Base-by-base conservation (phyloP, 23 tunicate species). In the Corella eumyota region DNA sequence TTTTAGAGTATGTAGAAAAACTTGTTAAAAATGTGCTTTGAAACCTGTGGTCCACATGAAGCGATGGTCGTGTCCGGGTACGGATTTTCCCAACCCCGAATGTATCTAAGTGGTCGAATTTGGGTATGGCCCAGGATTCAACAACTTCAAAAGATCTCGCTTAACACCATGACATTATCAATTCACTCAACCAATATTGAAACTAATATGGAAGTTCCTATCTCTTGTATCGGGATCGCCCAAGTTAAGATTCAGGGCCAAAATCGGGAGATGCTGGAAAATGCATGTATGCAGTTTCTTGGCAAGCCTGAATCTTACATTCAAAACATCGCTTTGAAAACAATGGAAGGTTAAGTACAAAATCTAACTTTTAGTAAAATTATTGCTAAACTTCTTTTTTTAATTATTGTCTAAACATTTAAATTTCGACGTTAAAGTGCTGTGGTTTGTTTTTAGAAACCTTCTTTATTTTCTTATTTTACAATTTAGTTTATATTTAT, bases 11-110 rank as follows among this genome's bases (percentile, higher is more conserved):
- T n/a, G n/a, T n/a, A n/a, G n/a, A n/a, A n/a, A n/a, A n/a, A n/a
- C n/a, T n/a, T n/a, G n/a, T n/a, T n/a, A n/a, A 74, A 58, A 45
- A 90, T 90, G 97, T 91, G 97, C 0, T 90, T 90, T 62, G 91
- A 90, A 68, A 90, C 97, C 50, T 90, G 97, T 69, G 97, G 97
- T 1, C 97, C 97, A 44, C 81, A 90, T 50, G 97, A 90, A 56
- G 97, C 97, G 4, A 90, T 90, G 97, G 97, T 90, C 34, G 97
- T 90, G 13, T 74, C 97, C 1, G 97, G 97, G 50, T 90, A 91
- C 34, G 69, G 78, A 3, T 58, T 81, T 34, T n/a, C 69, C 32
- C 61, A 76, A 3, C 97, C 97, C 6, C 56, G 73, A 4, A 90
- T 81, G 97, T 48, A 81, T 46, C 92, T 83, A 36, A 91, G 97